Base-by-base conservation (phyloP, 1,140 invertebrate species). In the Harpegnathos saltator region DNA sequence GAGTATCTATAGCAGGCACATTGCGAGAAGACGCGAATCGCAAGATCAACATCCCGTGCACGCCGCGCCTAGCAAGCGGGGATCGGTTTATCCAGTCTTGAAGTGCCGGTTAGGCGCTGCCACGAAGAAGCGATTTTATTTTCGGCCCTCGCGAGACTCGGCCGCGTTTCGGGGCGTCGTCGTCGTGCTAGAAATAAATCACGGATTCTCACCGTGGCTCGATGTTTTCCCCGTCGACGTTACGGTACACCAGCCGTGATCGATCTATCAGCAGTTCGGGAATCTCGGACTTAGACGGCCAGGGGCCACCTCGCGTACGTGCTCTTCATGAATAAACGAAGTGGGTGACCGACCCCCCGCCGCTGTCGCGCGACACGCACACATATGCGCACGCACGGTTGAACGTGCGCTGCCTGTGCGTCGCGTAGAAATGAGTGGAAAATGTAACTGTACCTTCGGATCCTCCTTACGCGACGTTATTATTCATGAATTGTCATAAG, bases 311-410 rank as follows among this genome's bases (percentile, higher is more conserved):
- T 77, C 59, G 87, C 72, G 88, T 91, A 92, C 92, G 92, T 91
- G 92, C 83, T 85, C 85, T 68, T 83, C 91, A 93, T 92, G 87
- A 92, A 91, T n/a, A 90, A 89, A 91, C 88, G 77, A 92, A 92
- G 90, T 91, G 89, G 89, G 88, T 91, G 91, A 92, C 90, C 91
- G 72, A 75, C 52, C 74, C 19, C 54, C 65, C 59, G 29, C n/a
- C n/a, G n/a, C n/a, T 50, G 80, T 69, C 33, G 56, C 44, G 38
- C 63, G 24, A 75, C 59, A 75, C 72, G 54, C 59, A 63, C 56
- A 54, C 62, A 59, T 63, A 50, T n/a, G n/a, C n/a, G 5, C 65
- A 52, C 58, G 54, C n/a, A 24, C 26, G 19, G 29, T 48, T 29
- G 44, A 66, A 68, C 75, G 75, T 29, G 38, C 52, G 33, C 65